A percentile compares a stretch with the other conserved stretches of the same genome.
Evolutionary conservation across 2,797 vertebrate species (phyloP).

Genomic region (Gobio occitaniae): DNA sequence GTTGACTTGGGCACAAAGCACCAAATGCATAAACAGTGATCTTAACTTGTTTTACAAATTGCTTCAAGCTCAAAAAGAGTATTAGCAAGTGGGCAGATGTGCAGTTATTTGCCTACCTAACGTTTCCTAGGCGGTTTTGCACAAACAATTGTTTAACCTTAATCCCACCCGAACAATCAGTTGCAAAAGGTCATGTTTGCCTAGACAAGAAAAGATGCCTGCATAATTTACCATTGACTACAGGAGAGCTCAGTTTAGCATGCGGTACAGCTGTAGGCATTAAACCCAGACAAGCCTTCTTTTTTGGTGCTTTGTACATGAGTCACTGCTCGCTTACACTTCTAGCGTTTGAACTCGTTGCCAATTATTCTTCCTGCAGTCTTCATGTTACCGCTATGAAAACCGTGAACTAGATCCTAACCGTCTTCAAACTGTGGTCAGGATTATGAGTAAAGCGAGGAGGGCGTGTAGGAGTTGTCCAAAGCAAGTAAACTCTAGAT

Average conservation of each 20-base stretch:
- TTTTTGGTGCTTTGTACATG: constrained; percentile 63
- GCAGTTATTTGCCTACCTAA: not conserved
- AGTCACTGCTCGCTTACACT: constrained; percentile 55
- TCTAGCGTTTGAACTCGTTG: constrained; percentile 62
- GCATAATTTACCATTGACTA: constrained; percentile 39
- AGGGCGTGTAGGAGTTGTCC: constrained; percentile 36
- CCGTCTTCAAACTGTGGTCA: constrained; percentile 46
- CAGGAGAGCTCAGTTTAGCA: not conserved
- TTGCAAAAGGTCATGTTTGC: constrained; percentile 44
- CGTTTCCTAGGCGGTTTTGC: not conserved
- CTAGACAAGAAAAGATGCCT: constrained; percentile 28
- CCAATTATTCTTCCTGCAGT: constrained; percentile 66
- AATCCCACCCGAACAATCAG: not conserved
- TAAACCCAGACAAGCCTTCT: constrained; percentile 41
- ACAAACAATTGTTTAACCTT: constrained; percentile 26
- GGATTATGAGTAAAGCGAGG: constrained; percentile 43
- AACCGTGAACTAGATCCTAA: constrained; percentile 57
- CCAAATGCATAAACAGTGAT: constrained; percentile 36
- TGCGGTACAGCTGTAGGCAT: constrained; percentile 36
- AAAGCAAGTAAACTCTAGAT: constrained; percentile 33
- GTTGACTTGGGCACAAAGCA: constrained; percentile 57
- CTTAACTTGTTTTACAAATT: constrained; percentile 35
- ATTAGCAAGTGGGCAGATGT: constrained; percentile 15
- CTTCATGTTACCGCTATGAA: constrained; percentile 60
- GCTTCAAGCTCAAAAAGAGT: not conserved